Base-by-base conservation (phyloP, 2,113 vertebrate species). In the Alaudala cheleensis region DNA sequence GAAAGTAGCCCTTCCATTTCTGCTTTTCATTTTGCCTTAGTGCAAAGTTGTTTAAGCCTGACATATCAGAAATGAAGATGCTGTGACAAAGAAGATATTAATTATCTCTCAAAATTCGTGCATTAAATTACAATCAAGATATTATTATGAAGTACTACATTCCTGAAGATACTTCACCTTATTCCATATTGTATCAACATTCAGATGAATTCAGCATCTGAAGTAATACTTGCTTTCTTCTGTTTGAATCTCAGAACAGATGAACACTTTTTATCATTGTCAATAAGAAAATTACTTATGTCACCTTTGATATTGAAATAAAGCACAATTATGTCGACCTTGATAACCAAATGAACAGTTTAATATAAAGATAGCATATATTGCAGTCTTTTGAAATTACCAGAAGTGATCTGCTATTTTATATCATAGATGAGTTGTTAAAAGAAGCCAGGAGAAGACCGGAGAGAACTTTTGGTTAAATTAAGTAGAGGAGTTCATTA, bases 401-500 rank as follows among this genome's bases (percentile, higher is more conserved):
- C 25, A 60, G 39, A 79, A 64, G 6, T 42, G 9, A 73, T 73
- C 67, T 92, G 44, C 13, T 86, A 8, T 66, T 86, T 88, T 31
- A 49, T 86, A 47, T 86, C 80, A 83, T 47, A 56, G 69, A 88
- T 78, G 65, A 90, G 37, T 81, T 94, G 81, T 74, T 94, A 87
- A 86, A 85, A 93, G 14, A 74, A 86, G 8, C 58, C 42, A 92
- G 47, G 31, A 92, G 60, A 56, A 86, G 60, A 94, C 62, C 64
- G 83, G 67, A 56, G 40, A 94, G 94, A 93, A 93, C 23, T 86
- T 93, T 79, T 83, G 60, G 80, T 90, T 93, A 90, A 81, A 71
- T 92, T 96, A 95, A 95, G 95, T 89, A 93, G 83, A 93, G 5
- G 7, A 2, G 39, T 93, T 80, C 18, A 86, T 97, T 78, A 93